Evolutionary conservation across 1,140 invertebrate genomes (phyloP), one percentile per base, ranked within the genome.

Genomic region (Eriocheir sinensis): DNA sequence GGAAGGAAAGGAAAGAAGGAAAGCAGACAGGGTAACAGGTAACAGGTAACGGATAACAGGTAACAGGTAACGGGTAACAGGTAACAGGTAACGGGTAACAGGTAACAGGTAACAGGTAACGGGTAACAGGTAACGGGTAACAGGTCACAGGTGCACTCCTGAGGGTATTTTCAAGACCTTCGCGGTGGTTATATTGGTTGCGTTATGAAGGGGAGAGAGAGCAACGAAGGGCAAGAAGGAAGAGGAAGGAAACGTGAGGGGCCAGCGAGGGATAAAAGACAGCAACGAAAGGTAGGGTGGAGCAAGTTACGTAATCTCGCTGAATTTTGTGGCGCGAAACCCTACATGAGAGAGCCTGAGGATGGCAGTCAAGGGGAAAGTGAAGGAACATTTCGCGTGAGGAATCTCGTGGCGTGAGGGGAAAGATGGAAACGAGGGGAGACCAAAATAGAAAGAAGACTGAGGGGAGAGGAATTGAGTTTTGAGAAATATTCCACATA

Each of bases 241-340:
- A n/a, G n/a, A 8, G 60, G 27, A 8, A 72, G 60, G 60, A 8
- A 72, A n/a, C 2, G 2, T 3, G 53, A n/a, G 17, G n/a, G 60
- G 60, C 21, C 6, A n/a, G 27, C 60, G 60, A 72, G 60, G 60
- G 21, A 8, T 2, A 9, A 21, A n/a, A 72, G 60, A n/a, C 6
- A 72, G 60, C 27, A 60, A 60, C n/a, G n/a, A n/a, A n/a, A n/a
- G 53, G 53, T 21, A 60, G 53, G 53, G 27, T 9, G 53, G 53
- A 60, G 21, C 53, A 72, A 72, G 60, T 72, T n/a, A 72, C 60
- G n/a, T 72, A n/a, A 72, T 72, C 60, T 72, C n/a, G n/a, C 60
- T 72, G 27, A 53, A 21, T 72, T 72, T 72, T 72, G 60, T 72
- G 21, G 60, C 27, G 21, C 60, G 60, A n/a, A n/a, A 4, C n/a